phyloP scores from a whole-genome alignment of 1,140 invertebrate genomes.

The Drepana arcuata region DNA sequence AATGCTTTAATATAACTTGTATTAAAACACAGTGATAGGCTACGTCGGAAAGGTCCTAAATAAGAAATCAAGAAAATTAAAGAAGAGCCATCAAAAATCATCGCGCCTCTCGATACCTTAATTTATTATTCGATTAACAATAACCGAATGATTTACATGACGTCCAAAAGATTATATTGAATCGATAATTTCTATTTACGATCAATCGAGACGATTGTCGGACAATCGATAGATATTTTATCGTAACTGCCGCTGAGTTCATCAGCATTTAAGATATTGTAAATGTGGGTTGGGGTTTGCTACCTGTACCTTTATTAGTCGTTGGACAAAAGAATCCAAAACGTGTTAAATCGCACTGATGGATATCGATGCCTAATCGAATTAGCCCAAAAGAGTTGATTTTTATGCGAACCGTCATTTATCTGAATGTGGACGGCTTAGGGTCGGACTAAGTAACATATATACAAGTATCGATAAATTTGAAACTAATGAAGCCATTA shows the following conservation, averaged over 20 bases:
- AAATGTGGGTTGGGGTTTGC: conserved; percentile 32
- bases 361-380: conserved; percentile 63
- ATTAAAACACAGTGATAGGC: no score
- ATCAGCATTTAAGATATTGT: conserved; percentile 51
- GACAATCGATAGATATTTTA: conserved; percentile 39
- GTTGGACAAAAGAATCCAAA: conserved; percentile 62
- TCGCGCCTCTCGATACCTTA: no score
- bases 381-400: conserved; percentile 64
- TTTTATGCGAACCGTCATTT: conserved; percentile 60
- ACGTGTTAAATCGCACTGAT: conserved; percentile 64
- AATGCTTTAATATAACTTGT: no score
- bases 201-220: conserved; percentile 26
- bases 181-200: conserved; percentile 28
- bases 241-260: conserved; percentile 40
- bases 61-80: no score
- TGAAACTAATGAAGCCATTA: no score
- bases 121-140: no score
- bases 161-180: conserved; percentile 28
- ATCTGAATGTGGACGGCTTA: conserved; percentile 42
- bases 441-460: no score
- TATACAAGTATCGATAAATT: no score
- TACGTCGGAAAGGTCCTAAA: no score
- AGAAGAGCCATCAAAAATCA: no score
- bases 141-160: no score
- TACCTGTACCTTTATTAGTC: conserved; percentile 62